Percentiles rank a stretch among this genome's conserved stretches.
phyloP scores from a whole-genome alignment of 2,797 vertebrate species.

The Eremophila alpestris region DNA sequence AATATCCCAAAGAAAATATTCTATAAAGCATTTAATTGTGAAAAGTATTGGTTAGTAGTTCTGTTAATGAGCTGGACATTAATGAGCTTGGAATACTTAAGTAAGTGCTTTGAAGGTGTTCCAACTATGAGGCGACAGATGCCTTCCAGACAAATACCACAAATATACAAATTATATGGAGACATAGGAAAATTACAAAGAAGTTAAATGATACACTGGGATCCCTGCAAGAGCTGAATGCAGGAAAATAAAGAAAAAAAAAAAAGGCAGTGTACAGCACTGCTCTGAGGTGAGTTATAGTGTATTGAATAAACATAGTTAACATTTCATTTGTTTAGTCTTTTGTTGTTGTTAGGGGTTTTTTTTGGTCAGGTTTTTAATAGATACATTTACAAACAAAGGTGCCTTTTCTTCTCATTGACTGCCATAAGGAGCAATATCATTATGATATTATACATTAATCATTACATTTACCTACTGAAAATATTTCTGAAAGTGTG shows the following conservation, averaged over 20 bases:
- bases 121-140: neutral
- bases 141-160: neutral
- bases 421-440: neutral
- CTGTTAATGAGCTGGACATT: neutral
- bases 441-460: neutral
- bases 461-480: neutral
- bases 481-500: neutral
- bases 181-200: neutral
- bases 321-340: neutral
- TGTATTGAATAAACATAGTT: neutral
- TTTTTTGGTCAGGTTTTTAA: neutral
- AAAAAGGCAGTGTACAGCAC: neutral
- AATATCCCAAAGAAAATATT: neutral
- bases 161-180: neutral
- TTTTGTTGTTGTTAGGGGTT: neutral
- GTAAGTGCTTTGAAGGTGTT: neutral
- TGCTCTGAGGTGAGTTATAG: neutral
- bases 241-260: neutral
- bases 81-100: neutral
- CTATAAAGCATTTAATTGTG: neutral
- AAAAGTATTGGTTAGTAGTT: neutral
- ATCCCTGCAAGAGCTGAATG: neutral
- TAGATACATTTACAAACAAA: neutral
- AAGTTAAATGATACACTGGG: neutral
- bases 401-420: rapidly evolving